phyloP scores from a whole-genome alignment of 1,140 invertebrate species.

The silkworm (Bombyx mori) region DNA sequence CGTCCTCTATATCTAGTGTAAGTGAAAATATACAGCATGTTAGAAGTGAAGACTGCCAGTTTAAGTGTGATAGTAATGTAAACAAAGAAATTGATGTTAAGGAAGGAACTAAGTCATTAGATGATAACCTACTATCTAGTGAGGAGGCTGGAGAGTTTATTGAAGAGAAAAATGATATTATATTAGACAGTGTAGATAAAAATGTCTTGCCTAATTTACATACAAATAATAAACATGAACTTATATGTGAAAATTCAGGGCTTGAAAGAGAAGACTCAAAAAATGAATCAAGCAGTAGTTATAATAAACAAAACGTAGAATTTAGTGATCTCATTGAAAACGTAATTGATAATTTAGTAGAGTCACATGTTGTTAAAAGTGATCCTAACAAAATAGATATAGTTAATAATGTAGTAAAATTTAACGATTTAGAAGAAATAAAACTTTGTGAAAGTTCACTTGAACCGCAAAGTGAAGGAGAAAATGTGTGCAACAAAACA shows the following conservation, averaged over 20 bases:
- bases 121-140: conserved; percentile 29
- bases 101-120: conserved; percentile 60
- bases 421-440: too few species aligned
- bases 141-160: conserved; percentile 8
- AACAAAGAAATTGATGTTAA: conserved; percentile 43
- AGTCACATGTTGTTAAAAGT: background rate
- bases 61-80: conserved; percentile 54
- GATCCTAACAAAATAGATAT: background rate
- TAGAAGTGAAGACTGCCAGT: conserved; percentile 55
- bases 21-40: conserved; percentile 44
- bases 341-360: conserved; percentile 7
- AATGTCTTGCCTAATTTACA: background rate
- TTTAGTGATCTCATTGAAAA: conserved; percentile 16
- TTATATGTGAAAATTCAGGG: too few species aligned
- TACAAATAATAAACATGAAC: too few species aligned
- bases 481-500: too few species aligned
- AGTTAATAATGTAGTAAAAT: background rate
- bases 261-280: too few species aligned
- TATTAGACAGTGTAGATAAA: background rate
- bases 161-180: conserved; percentile 1
- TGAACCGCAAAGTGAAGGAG: too few species aligned
- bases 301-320: conserved; percentile 12
- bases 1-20: conserved; percentile 57
- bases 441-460: too few species aligned
- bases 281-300: background rate